phyloP scores from a whole-genome alignment of 2,888 invertebrate species.

The Caenorhabditis japonica region DNA sequence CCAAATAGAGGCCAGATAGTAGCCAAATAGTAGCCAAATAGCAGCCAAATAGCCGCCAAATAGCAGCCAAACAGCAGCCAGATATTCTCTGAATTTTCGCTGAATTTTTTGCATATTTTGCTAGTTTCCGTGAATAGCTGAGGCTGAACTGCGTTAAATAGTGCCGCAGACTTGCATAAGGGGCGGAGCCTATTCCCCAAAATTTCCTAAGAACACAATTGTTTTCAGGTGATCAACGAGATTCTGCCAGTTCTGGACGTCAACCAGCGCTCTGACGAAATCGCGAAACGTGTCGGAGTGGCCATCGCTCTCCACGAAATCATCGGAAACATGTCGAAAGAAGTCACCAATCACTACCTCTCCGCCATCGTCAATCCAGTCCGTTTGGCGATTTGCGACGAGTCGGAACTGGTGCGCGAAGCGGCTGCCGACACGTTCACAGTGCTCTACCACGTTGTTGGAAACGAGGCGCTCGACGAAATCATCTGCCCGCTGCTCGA shows the following conservation, averaged over 20 bases:
- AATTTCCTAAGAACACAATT: too few species aligned
- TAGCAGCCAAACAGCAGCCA: too few species aligned
- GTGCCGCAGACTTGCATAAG: too few species aligned
- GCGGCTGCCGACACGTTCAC: slow-evolving; percentile 98
- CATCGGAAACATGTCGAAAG: slow-evolving; percentile 91
- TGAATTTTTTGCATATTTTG: too few species aligned
- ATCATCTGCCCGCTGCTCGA: slow-evolving; percentile 92
- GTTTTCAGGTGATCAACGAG: slow-evolving; percentile 47
- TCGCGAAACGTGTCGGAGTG: slow-evolving; percentile 97
- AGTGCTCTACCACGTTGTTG: slow-evolving; percentile 90
- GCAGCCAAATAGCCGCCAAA: too few species aligned
- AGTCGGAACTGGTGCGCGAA: slow-evolving; percentile 82
- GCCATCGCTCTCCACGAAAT: slow-evolving; percentile 97
- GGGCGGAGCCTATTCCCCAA: too few species aligned
- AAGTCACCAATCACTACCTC: slow-evolving; percentile 66
- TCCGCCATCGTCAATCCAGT: slow-evolving; percentile 85
- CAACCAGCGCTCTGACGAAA: slow-evolving; percentile 89
- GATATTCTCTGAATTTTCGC: too few species aligned
- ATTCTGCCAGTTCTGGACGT: slow-evolving; percentile 94
- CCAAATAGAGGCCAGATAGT: too few species aligned
- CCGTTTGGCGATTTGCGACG: slow-evolving; percentile 90
- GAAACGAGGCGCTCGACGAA: slow-evolving; percentile 93
- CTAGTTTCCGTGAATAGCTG: too few species aligned
- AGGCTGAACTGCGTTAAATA: too few species aligned
- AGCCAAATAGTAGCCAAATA: too few species aligned